Evolutionary conservation across 2,797 vertebrate genomes (phyloP).

Genomic region (Phaenicophaeus curvirostris): DNA sequence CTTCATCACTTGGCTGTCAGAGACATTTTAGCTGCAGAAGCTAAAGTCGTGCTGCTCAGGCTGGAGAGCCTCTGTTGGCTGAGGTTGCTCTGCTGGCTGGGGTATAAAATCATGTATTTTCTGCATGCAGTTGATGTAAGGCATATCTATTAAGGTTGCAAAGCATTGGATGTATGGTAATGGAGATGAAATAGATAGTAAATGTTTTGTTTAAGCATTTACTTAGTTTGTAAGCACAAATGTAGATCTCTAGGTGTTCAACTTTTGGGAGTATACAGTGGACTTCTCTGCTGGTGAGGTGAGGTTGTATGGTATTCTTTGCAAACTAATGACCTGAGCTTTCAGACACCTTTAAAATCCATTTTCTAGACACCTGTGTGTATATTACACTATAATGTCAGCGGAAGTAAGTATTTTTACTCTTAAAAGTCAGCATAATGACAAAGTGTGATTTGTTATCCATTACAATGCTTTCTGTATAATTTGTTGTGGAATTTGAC

Average conservation of each 20-base stretch:
- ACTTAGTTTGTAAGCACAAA: background rate
- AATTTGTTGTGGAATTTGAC: background rate
- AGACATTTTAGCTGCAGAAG: fast-evolving
- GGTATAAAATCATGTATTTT: fast-evolving
- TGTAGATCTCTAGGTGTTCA: background rate
- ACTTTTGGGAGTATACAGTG: background rate
- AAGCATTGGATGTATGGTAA: fast-evolving
- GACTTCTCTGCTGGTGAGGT: background rate
- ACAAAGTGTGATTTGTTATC: background rate
- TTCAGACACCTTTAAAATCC: background rate
- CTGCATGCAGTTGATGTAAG: background rate
- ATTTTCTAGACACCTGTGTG: background rate
- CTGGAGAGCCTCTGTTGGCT: fast-evolving
- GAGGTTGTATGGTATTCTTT: background rate
- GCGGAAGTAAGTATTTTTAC: slow-evolving; percentile 13
- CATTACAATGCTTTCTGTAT: background rate
- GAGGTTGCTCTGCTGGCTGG: background rate
- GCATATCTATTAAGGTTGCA: background rate
- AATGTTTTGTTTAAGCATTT: background rate
- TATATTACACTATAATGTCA: background rate
- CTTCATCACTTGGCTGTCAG: background rate
- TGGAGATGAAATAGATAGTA: background rate
- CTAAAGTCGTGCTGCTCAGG: fast-evolving
- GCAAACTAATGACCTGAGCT: background rate
- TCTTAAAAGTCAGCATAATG: background rate